Conservation (phyloP, 2,888 invertebrate species). For the Polydrusus cervinus region DNA sequence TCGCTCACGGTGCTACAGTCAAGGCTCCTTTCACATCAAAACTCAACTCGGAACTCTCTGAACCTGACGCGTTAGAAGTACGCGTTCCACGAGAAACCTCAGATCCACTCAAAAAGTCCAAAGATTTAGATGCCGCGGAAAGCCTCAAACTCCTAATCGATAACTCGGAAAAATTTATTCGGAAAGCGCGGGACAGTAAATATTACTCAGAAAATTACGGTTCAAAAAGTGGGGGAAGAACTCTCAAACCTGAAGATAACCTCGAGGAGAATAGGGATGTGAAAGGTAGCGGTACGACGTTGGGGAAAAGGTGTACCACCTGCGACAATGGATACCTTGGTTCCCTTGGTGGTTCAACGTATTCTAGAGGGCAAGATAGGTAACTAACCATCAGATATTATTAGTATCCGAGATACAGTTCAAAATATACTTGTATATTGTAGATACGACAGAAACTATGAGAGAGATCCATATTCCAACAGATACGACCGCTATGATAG, state of each 20-base stretch:
- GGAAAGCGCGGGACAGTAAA: conserved; percentile 47
- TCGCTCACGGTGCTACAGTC: conserved; percentile 15
- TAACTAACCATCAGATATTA: not conserved
- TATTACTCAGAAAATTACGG: conserved; percentile 29
- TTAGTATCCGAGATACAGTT: too few relatives aligned
- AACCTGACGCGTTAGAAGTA: conserved; percentile 11
- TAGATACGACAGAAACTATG: conserved; percentile 39
- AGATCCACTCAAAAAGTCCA: not conserved
- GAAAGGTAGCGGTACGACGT: conserved; percentile 31
- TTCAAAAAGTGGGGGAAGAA: conserved; percentile 19
- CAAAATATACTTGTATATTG: not conserved
- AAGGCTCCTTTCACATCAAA: conserved; percentile 30
- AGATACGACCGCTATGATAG: conserved; percentile 57
- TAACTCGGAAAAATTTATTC: not conserved
- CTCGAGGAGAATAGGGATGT: conserved; percentile 40
- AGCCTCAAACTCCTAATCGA: not conserved
- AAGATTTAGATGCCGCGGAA: not conserved
- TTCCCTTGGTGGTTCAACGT: conserved; percentile 28
- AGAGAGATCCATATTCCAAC: conserved; percentile 45
- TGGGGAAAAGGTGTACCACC: conserved; percentile 59
- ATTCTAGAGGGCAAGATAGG: conserved; percentile 32
- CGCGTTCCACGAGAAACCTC: conserved; percentile 32
- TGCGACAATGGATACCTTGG: conserved; percentile 55
- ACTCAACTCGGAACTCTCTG: conserved; percentile 8
- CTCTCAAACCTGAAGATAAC: conserved; percentile 47